Evolutionary conservation across 2,113 vertebrate species (phyloP).

Genomic region (Hemiprocne comata): DNA sequence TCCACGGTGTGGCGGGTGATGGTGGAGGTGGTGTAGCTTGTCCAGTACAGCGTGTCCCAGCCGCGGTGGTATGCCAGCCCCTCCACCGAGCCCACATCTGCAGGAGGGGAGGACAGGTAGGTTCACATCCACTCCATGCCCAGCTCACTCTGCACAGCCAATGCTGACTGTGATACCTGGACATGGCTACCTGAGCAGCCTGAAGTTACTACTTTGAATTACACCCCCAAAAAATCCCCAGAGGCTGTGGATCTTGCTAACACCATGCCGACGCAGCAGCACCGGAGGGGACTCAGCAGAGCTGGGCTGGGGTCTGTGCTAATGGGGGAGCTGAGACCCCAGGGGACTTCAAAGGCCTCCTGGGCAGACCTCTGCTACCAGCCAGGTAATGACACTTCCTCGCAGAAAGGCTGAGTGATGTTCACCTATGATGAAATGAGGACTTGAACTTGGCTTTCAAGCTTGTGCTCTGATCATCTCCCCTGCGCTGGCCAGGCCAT

Average conservation of each 20-base stretch:
- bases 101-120: not conserved
- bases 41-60: conserved; percentile 98
- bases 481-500: not conserved
- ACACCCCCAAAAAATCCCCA: rapidly evolving
- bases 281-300: not conserved
- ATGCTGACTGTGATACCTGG: rapidly evolving
- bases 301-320: not conserved
- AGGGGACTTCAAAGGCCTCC: rapidly evolving
- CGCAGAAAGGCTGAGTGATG: not conserved
- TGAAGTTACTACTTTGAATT: not conserved
- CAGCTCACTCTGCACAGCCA: rapidly evolving
- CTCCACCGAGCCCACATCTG: conserved; percentile 96
- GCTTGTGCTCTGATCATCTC: not conserved
- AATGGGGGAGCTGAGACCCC: not conserved
- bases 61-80: conserved; percentile 94
- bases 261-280: rapidly evolving
- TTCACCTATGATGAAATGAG: not conserved
- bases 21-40: conserved; percentile 96
- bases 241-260: not conserved
- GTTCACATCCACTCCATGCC: rapidly evolving
- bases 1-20: conserved; percentile 95
- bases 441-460: not conserved
- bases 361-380: not conserved
- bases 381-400: rapidly evolving
- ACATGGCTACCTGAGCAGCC: rapidly evolving